Evolutionary conservation across 1,140 invertebrate genomes (phyloP).

Genomic region (Drosophila carrolli): DNA sequence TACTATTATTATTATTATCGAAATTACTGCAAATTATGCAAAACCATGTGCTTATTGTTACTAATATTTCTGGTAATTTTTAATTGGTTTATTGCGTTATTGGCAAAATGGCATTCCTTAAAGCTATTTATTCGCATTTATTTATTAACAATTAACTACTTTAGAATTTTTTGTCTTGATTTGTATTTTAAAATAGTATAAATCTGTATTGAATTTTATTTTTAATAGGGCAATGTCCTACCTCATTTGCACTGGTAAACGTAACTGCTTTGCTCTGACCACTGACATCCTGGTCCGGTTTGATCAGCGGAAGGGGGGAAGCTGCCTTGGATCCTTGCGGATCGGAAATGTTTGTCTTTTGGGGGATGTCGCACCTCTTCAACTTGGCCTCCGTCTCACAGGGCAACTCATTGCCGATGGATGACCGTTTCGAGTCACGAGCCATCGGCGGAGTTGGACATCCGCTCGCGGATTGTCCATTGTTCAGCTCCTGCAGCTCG

Average conservation of each 20-base stretch:
- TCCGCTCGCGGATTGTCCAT: constrained; percentile 12
- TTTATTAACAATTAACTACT: no score
- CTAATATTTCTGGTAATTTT: no score
- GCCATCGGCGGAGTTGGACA: constrained; percentile 26
- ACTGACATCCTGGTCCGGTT: constrained; percentile 1
- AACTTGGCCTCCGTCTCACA: constrained; percentile 65
- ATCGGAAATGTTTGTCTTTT: background rate
- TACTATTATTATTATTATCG: no score
- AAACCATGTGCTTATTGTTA: no score
- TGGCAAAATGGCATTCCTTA: no score
- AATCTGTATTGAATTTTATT: no score
- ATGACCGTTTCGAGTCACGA: constrained; percentile 60
- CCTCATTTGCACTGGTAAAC: constrained; percentile 40
- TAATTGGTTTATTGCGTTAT: no score
- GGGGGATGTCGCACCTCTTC: constrained; percentile 42
- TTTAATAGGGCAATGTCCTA: constrained; percentile 1
- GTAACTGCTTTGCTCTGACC: background rate
- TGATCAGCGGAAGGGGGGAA: constrained; percentile 1
- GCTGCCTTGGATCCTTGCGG: background rate
- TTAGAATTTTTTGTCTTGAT: no score
- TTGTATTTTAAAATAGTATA: no score
- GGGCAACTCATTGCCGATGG: constrained; percentile 49
- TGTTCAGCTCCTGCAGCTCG: constrained; percentile 60
- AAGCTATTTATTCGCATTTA: no score
- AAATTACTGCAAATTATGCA: no score